Evolutionary conservation across 2,797 vertebrate genomes (phyloP), one percentile per base, ranked within the genome.

Genomic region (Etheostoma perlongum): DNA sequence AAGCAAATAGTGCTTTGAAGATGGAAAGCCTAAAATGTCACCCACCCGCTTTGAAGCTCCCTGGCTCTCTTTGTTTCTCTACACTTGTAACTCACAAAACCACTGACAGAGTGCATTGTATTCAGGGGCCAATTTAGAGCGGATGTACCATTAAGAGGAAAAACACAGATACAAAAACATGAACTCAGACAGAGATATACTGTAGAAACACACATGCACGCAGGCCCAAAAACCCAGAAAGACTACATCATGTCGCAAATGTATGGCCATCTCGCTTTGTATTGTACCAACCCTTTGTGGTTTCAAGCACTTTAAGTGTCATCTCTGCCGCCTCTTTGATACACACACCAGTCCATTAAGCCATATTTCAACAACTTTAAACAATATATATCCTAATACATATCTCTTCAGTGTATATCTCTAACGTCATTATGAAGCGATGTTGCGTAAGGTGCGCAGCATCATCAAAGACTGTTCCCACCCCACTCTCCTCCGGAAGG

Each of bases 1-100:
- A 97, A 96, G 96, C 90, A 93, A 95, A 94, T 91, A 92, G 90
- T 82, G 94, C 96, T 97, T 97, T 98, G 97, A 97, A 97, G 96
- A 95, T 93, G 87, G 94, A 96, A 96, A 95, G 95, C 94, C 94
- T 94, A 87, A 96, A 96, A 97, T 96, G 95, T 96, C 95, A 96
- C 87, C 92, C 89, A 91, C 85, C 92, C 83, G 93, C 97, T 97
- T 97, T 97, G 96, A 97, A 96, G 96, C 96, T 95, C 83, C 89
- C 91, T 83, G 92, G 74, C 90, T 93, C 93, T 91, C 95, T 96
- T 96, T 96, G 96, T 96, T 95, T 96, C 89, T 91, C 86, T 81
- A 87, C 91, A 94, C 93, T 94, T 93, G 93, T 92, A 91, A 88
- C 89, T 88, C 83, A 89, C 88, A 88, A 72, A 93, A 90, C 87